Evolutionary conservation across 2,888 invertebrate genomes (phyloP).

Genomic region (Sepioteuthis lessoniana): DNA sequence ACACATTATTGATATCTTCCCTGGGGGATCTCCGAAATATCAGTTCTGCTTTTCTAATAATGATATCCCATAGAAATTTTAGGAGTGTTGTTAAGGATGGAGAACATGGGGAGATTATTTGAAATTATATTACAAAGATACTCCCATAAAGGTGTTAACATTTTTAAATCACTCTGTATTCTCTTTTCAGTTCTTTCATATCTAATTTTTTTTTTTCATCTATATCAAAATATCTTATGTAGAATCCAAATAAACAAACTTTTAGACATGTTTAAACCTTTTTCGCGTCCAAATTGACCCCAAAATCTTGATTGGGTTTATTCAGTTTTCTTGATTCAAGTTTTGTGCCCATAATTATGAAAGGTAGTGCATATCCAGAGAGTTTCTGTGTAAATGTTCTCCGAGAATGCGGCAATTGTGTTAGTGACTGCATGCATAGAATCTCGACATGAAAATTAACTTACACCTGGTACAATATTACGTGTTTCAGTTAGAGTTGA

Average conservation of each 20-base stretch:
- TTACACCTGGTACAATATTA: background rate
- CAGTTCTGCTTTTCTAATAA: too few relatives aligned
- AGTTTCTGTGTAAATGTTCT: background rate
- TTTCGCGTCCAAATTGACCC: background rate
- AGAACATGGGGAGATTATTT: too few relatives aligned
- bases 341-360: background rate
- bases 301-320: too few relatives aligned
- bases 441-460: background rate
- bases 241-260: background rate
- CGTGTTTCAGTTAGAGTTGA: conserved; percentile 7
- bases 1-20: too few relatives aligned
- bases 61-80: too few relatives aligned
- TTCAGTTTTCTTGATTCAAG: too few relatives aligned
- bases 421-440: conserved; percentile 18
- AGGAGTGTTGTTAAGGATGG: too few relatives aligned
- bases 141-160: too few relatives aligned
- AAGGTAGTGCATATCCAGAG: background rate
- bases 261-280: background rate
- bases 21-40: too few relatives aligned
- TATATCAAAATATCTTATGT: background rate
- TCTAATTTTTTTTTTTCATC: background rate
- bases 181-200: too few relatives aligned
- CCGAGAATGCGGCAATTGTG: background rate
- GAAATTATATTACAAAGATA: too few relatives aligned
- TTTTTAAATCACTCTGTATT: too few relatives aligned